These are phyloP conservation scores for Oikopleura albicans DNA, from an alignment of 23 tunicate species.

Conservation along the genomic window DNA sequence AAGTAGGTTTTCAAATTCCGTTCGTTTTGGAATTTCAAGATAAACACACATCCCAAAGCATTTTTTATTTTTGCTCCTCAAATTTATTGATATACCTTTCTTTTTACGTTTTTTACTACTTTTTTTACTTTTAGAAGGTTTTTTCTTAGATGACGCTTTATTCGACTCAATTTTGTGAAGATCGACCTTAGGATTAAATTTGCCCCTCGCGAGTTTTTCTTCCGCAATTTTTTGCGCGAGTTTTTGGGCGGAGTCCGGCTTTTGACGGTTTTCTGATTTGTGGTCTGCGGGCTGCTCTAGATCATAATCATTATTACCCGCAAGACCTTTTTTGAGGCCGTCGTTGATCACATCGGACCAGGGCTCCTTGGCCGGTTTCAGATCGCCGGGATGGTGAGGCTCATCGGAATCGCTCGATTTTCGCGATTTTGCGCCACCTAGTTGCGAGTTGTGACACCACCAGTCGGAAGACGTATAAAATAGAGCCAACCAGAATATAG, in stretches of 20 bases:
- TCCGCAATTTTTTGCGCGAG: neutral
- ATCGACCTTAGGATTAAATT: slow-evolving; percentile 8
- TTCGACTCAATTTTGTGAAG: neutral
- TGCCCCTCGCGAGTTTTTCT: neutral
- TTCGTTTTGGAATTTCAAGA: too few relatives aligned
- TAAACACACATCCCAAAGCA: too few relatives aligned
- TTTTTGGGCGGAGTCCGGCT: neutral
- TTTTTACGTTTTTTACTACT: neutral
- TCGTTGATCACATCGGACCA: neutral
- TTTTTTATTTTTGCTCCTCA: too few relatives aligned
- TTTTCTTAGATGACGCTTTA: neutral
- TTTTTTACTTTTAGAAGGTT: neutral
- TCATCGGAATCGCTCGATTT: too few relatives aligned
- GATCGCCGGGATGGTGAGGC: neutral
- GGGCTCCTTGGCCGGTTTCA: neutral
- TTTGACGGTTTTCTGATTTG: neutral
- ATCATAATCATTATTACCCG: neutral
- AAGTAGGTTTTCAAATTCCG: too few relatives aligned
- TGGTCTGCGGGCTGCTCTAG: neutral
- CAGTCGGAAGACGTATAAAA: neutral
- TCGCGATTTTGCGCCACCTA: neutral
- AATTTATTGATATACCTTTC: neutral
- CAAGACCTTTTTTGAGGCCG: neutral
- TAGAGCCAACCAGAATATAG: neutral
- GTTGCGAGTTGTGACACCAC: neutral